Evolutionary conservation across 1,140 invertebrate genomes (phyloP), one percentile per base, ranked within the genome.

Genomic region (Asobara japonica): DNA sequence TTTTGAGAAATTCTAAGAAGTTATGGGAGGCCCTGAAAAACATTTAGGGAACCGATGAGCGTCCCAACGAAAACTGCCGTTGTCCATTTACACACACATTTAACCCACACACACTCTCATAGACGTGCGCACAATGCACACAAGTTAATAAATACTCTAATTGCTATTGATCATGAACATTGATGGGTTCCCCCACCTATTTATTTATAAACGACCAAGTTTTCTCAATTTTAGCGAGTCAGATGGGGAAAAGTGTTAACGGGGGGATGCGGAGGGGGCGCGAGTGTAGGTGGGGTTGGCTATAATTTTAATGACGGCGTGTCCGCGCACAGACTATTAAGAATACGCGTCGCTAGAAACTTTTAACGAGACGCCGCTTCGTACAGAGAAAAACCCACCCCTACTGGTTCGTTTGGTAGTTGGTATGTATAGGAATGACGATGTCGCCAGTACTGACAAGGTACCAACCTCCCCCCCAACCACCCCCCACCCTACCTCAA

Each of bases 221-320:
- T n/a, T n/a, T n/a, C n/a, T n/a, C n/a, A n/a, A n/a, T n/a, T n/a
- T 45, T 45, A 45, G 41, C n/a, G 41, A 45, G 41, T n/a, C n/a
- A 45, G 18, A 1, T 3, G 36, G n/a, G 36, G 36, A 38, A n/a
- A 38, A 16, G 41, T 6, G 41, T 16, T 30, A 8, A 61, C 51
- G 18, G 29, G 38, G 61, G 38, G 74, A 72, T 33, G 22, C 20
- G 30, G 48, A 45, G 16, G 27, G 11, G 30, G 65, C 68, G 76
- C 77, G 80, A 78, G 78, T 66, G n/a, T 66, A 71, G 71, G 80
- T n/a, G 74, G 77, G 80, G 80, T 82, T 82, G 83, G 83, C 86
- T 87, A 87, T 88, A 88, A 88, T 87, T 88, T 88, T 87, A 88
- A 88, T 88, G 86, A 88, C 84, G 86, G 80, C 84, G 81, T 86